A percentile compares a stretch with the other conserved stretches of the same genome.
phyloP scores from a whole-genome alignment of 2,797 vertebrate genomes.

The Myotis planiceps region DNA sequence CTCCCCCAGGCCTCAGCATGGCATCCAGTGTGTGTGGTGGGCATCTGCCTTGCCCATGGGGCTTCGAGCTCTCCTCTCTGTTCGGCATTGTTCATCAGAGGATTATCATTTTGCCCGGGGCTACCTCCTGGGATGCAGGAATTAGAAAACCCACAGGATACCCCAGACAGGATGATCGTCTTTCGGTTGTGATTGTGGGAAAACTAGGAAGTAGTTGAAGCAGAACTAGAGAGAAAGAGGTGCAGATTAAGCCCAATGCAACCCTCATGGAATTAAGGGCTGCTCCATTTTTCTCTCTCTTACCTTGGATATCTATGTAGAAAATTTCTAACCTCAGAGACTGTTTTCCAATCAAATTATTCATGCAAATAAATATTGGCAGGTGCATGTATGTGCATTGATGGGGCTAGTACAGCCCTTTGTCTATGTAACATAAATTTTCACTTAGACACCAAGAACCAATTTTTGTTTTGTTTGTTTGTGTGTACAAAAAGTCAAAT shows the following conservation, averaged over 20 bases:
- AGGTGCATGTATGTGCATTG: neutral
- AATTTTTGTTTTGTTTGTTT: neutral
- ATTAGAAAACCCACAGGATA: slow-evolving; percentile 24
- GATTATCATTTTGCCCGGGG: neutral
- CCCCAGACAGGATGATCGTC: neutral
- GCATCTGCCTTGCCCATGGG: neutral
- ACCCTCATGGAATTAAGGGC: neutral
- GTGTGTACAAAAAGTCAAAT: neutral
- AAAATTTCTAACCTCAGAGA: neutral
- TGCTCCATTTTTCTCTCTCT: neutral
- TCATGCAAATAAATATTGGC: neutral
- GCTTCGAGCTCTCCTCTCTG: neutral
- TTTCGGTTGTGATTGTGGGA: neutral
- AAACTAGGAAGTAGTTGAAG: neutral
- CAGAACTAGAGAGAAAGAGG: neutral
- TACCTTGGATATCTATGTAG: neutral
- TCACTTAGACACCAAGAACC: neutral
- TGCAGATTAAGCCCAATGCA: neutral
- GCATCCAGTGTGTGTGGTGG: neutral
- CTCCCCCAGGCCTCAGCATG: neutral
- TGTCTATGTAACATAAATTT: neutral
- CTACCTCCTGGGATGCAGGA: neutral
- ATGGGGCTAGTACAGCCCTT: neutral
- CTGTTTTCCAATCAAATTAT: neutral
- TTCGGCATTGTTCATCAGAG: neutral